Base-by-base conservation (phyloP, 1,140 invertebrate genomes). In the Drosophila malerkotliana region DNA sequence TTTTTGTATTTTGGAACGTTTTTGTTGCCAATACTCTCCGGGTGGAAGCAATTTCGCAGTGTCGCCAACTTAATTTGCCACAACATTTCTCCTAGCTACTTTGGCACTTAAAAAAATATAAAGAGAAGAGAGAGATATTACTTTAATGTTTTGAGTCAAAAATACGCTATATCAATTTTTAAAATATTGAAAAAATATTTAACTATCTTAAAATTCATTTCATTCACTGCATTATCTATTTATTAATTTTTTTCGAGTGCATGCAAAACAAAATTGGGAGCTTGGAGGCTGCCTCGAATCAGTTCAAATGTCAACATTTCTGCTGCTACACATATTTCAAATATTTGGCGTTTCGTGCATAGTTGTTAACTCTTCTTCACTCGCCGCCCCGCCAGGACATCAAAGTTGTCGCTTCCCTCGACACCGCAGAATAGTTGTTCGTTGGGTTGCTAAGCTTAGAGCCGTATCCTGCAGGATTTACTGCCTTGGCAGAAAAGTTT, bases 321-420 rank as follows among this genome's bases (percentile, higher is more conserved):
- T 67, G 48, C 48, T 81, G 78, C 69, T 74, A 63, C 60, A 83
- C 64, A 83, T 84, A 76, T 84, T 76, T 83, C 76, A 79, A 83
- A 84, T 84, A 77, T 84, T 83, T 83, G 71, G 47, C 61, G 72
- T 82, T 80, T 55, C 52, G 61, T 66, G 75, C 59, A 67, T 58
- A 75, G 69, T 79, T 79, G 57, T 69, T 55, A 69, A 69, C 66
- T 69, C 66, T 69, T 69, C 66, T 69, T 44, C 63, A 56, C 24
- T 57, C 37, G 41, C 62, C 37, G 45, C 45, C 53, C 57, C 58
- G 62, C 76, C 63, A 57, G 72, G 67, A 58, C 71, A 75, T 83
- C 79, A 83, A 83, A 83, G 66, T 69, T 69, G 63, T 55, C 63
- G 52, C 32, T 34, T n/a, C 59, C 59, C 72, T 52, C 66, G 77